phyloP scores from a whole-genome alignment of 2,113 vertebrate genomes.

The Deroptyus accipitrinus region DNA sequence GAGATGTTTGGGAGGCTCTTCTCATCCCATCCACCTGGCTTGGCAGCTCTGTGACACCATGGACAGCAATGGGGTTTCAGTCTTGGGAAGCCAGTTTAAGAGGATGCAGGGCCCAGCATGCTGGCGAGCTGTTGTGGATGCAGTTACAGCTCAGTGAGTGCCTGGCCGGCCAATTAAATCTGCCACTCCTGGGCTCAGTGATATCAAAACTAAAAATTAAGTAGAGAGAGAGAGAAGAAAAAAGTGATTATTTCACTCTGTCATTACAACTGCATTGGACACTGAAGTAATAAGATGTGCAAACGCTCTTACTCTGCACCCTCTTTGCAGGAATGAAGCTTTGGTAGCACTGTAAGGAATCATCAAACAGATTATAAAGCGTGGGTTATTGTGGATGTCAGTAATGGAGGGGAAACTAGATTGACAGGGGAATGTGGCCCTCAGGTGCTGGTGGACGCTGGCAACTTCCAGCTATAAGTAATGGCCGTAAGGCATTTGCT shows the following conservation, averaged over 20 bases:
- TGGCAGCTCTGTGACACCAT: not conserved
- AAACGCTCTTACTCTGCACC: not conserved
- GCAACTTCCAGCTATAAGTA: not conserved
- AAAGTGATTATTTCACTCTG: not conserved
- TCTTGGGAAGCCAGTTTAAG: not conserved
- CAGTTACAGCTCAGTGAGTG: not conserved
- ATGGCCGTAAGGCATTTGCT: not conserved
- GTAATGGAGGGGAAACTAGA: not conserved
- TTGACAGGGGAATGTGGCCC: not conserved
- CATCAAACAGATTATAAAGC: not conserved
- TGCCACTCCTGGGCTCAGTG: not conserved
- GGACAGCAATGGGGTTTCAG: not conserved
- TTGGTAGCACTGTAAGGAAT: not conserved
- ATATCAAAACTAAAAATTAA: not conserved
- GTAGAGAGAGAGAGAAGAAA: not conserved
- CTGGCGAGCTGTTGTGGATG: not conserved
- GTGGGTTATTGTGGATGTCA: not conserved
- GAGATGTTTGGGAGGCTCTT: not conserved
- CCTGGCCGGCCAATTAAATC: not conserved
- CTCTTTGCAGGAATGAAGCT: not conserved
- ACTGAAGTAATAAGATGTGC: rapidly evolving
- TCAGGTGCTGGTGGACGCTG: not conserved
- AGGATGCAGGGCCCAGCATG: not conserved
- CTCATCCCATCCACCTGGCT: rapidly evolving
- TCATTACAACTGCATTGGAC: not conserved